Evolutionary conservation across 2,888 invertebrate genomes (phyloP), one percentile per base, ranked within the genome.

Genomic region (Acronicta leporina): DNA sequence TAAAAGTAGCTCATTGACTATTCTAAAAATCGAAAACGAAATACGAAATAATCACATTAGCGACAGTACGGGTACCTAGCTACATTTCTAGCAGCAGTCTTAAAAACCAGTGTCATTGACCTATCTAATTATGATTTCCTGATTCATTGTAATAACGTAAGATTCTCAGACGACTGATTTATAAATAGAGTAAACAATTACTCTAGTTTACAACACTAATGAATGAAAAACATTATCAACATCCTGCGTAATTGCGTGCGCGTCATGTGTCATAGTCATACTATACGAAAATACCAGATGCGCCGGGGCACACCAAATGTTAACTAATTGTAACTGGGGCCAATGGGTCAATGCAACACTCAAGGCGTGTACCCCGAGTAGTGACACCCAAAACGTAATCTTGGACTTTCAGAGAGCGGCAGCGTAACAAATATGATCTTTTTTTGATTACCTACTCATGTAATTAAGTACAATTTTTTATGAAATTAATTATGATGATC

Each of bases 221-320:
- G 85, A 90, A 91, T 91, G 88, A 84, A 86, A 81, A 73, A 82
- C 86, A 84, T 86, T 91, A 92, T 90, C 90, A 85, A 86, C 88
- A 89, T 90, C 90, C 91, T 89, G 90, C 78, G 79, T 88, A 87
- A 88, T 87, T 87, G 80, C 75, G 77, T 72, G 82, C 85, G 85
- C 84, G 86, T 87, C 87, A 89, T 85, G 55, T 69, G 77, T 77
- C 73, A 62, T 56, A 48, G 43, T 41, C 47, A 71, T 63, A 69
- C 43, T 63, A 55, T 53, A 76, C 61, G 55, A 68, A 70, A 57
- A 70, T 72, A 74, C 69, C 77, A 83, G 75, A 82, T 81, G 79
- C 67, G 70, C 58, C 41, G 63, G 70, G 63, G 52, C 62, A 65
- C 52, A 57, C 58, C 55, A 51, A 68, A 65, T 61, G 50, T 59